phyloP scores from a whole-genome alignment of 2,113 vertebrate genomes.

The Charina bottae region DNA sequence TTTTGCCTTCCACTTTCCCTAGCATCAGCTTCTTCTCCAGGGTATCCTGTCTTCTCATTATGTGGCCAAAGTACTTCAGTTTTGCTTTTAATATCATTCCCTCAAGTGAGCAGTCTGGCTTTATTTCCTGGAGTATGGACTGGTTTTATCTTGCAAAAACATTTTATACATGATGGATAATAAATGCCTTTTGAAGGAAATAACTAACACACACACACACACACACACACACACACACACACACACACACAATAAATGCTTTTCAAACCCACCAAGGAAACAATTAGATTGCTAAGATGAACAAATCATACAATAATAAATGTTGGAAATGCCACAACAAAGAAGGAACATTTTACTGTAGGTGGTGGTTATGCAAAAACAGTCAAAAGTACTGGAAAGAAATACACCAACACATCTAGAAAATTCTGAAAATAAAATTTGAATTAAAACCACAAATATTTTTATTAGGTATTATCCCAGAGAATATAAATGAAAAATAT shows the following conservation, averaged over 20 bases:
- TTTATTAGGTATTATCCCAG: not conserved
- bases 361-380: not conserved
- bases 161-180: not conserved
- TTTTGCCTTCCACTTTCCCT: too few relatives aligned
- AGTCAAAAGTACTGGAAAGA: not conserved
- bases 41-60: too few relatives aligned
- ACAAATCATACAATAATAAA: not conserved
- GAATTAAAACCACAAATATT: not conserved
- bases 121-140: too few relatives aligned
- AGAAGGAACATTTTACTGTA: not conserved
- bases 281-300: not conserved
- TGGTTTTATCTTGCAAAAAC: too few relatives aligned
- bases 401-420: not conserved
- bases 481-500: not conserved
- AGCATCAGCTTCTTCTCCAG: too few relatives aligned
- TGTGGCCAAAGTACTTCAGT: too few relatives aligned
- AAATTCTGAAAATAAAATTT: not conserved
- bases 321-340: not conserved
- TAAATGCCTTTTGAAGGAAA: not conserved
- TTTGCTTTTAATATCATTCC: too few relatives aligned
- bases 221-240: not conserved
- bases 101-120: too few relatives aligned
- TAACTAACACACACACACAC: too few relatives aligned
- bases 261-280: not conserved
- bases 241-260: not conserved